Evolutionary conservation across 1,140 invertebrate genomes (phyloP).

Genomic region (Papilio machaon): DNA sequence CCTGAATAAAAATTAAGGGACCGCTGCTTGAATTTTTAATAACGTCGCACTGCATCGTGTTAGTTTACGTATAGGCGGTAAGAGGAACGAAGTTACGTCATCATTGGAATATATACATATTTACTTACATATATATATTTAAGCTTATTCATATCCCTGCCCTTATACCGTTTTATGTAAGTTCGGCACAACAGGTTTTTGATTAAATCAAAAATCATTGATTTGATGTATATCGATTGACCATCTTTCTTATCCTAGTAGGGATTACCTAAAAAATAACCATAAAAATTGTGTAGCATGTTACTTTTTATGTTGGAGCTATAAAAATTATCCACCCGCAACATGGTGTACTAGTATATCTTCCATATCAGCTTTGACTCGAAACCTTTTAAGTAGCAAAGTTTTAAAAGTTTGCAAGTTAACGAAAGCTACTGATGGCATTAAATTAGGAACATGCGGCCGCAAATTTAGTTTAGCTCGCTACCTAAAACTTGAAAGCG

Average conservation of each 20-base stretch:
- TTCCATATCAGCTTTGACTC: slow-evolving; percentile 17
- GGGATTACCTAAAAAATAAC: not conserved
- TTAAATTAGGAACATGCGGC: slow-evolving; percentile 24
- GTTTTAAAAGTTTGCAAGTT: slow-evolving; percentile 23
- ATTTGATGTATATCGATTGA: not conserved
- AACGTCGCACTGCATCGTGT: not conserved
- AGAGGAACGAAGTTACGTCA: not conserved
- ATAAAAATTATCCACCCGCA: slow-evolving; percentile 13
- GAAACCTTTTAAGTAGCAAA: slow-evolving; percentile 9
- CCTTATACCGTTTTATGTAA: not conserved
- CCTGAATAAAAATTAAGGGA: not conserved
- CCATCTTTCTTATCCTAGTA: not conserved
- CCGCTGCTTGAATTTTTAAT: not conserved
- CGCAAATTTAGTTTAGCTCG: slow-evolving; percentile 23
- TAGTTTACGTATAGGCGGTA: not conserved
- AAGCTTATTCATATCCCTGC: not conserved
- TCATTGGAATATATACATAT: not conserved
- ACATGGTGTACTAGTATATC: slow-evolving; percentile 13
- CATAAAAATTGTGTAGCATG: not conserved
- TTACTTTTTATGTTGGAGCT: not conserved
- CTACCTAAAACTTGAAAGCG: slow-evolving; percentile 20
- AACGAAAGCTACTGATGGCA: slow-evolving; percentile 16
- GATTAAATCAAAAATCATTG: not conserved
- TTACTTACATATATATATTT: not conserved
- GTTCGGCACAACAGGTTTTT: not conserved